Percentiles rank a stretch among this genome's conserved stretches.
Evolutionary conservation across 2,797 vertebrate species (phyloP).

Genomic region (Toxotes lorentzi): DNA sequence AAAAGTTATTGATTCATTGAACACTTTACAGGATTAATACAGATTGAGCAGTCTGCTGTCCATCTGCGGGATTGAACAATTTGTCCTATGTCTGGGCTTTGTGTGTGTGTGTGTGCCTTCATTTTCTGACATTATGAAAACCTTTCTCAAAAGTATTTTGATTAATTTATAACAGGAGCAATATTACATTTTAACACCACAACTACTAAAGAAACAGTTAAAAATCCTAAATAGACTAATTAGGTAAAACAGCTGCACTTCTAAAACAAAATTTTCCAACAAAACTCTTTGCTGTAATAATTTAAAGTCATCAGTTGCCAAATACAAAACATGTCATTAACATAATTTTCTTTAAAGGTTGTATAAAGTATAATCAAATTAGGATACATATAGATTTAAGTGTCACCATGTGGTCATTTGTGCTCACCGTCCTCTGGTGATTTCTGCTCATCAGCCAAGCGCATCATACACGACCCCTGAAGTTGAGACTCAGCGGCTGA

Average conservation of each 20-base stretch:
- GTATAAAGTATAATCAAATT: not conserved
- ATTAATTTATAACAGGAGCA: not conserved
- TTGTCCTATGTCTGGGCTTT: not conserved
- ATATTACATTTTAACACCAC: not conserved
- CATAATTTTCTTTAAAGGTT: not conserved
- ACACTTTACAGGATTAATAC: constrained; percentile 24
- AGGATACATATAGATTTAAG: not conserved
- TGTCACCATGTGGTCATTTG: not conserved
- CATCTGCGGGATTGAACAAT: constrained; percentile 8
- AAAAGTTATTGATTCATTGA: not conserved
- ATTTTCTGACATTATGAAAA: not conserved
- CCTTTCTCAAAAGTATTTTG: not conserved
- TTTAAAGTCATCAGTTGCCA: not conserved
- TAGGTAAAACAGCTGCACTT: not conserved
- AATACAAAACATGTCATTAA: not conserved
- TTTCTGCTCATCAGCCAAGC: constrained; percentile 52
- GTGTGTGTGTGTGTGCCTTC: not conserved
- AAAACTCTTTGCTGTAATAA: not conserved
- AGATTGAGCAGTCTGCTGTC: not conserved
- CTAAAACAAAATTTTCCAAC: not conserved
- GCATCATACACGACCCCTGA: constrained; percentile 40
- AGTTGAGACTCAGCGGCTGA: constrained; percentile 15
- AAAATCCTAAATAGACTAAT: not conserved
- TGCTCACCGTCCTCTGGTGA: constrained; percentile 64
- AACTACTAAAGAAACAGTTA: not conserved